Evolutionary conservation across 2,113 vertebrate genomes (phyloP), one percentile per base, ranked within the genome.

Genomic region (Crotophaga sulcirostris): DNA sequence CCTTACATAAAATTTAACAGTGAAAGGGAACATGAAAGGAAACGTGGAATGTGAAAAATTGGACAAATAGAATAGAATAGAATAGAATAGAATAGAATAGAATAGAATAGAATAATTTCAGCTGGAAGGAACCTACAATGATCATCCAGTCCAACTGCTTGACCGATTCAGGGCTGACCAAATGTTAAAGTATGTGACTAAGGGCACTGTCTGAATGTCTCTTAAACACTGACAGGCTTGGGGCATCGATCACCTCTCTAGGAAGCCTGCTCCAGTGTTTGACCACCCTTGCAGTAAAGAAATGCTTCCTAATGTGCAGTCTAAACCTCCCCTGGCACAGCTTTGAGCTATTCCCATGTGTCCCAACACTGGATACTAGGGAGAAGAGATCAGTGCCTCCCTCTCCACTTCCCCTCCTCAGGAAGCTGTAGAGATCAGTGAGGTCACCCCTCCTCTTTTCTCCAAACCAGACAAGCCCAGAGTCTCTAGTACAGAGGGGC

Each of bases 331-430:
- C 31, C 12, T 28, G 31, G 19, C 2, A 2, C 25, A 52, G n/a
- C 13, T 80, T 49, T 34, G 13, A 72, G 19, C 49, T 10, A 17
- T 25, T 33, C 11, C 25, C 47, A 5, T 0, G 1, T 0, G 3
- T 7, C 9, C 3, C 40, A 6, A 9, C 18, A 52, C 5, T 55
- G 36, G 8, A 52, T 58, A 11, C 19, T 6, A 45, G 21, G 9
- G 28, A 81, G n/a, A 69, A 59, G 18, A 68, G 24, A 6, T 51
- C 25, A 81, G 18, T 29, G 36, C 26, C 10, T 73, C 20, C 10
- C 3, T 16, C 21, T 58, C 10, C 18, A 13, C 1, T 29, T 67
- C 13, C 3, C 3, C 42, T 68, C 12, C 13, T 62, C 11, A n/a
- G 55, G 13, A 84, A 75, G 36, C 13, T 23, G 49, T 10, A 64